Percentiles rank a stretch among this genome's conserved stretches.
phyloP scores from a whole-genome alignment of 2,797 vertebrate genomes.

The Coranthus polyacanthus region DNA sequence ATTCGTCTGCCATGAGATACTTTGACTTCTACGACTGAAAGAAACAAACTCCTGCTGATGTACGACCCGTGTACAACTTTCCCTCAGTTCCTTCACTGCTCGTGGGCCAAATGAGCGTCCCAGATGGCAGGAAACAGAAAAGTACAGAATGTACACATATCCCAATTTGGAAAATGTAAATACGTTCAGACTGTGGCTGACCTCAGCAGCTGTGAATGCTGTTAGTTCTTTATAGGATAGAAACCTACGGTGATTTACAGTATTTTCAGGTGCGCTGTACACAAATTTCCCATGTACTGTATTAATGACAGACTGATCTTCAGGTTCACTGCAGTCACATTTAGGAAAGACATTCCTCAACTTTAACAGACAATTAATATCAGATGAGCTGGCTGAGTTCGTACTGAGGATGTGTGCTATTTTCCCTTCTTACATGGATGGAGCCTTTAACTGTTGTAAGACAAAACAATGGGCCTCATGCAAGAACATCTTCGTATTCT shows the following conservation, averaged over 20 bases:
- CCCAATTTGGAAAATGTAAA: slow-evolving; percentile 49
- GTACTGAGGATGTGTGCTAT: too few relatives aligned
- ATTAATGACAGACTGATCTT: slow-evolving; percentile 5
- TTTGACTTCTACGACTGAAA: slow-evolving; percentile 14
- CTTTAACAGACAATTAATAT: too few relatives aligned
- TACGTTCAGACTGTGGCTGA: slow-evolving; percentile 30
- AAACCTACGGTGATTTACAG: slow-evolving; percentile 17
- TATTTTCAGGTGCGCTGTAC: background rate
- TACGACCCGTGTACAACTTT: background rate
- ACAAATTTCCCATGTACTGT: slow-evolving; percentile 4
- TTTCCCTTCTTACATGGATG: too few relatives aligned
- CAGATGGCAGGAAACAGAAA: slow-evolving; percentile 69
- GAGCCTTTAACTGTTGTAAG: too few relatives aligned
- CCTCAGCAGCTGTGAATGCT: slow-evolving; percentile 50
- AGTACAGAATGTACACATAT: slow-evolving; percentile 68
- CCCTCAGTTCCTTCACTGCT: slow-evolving; percentile 9
- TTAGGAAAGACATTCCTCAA: background rate
- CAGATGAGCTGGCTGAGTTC: too few relatives aligned
- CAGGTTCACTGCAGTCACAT: slow-evolving; percentile 4
- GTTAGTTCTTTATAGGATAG: slow-evolving; percentile 11
- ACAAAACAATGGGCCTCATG: too few relatives aligned
- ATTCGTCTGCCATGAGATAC: slow-evolving; percentile 27
- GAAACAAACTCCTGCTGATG: slow-evolving; percentile 7
- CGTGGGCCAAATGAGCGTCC: slow-evolving; percentile 29
- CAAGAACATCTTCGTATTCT: too few relatives aligned